Base-by-base conservation (phyloP, 2,888 invertebrate genomes). In the Osedax frankpressi region DNA sequence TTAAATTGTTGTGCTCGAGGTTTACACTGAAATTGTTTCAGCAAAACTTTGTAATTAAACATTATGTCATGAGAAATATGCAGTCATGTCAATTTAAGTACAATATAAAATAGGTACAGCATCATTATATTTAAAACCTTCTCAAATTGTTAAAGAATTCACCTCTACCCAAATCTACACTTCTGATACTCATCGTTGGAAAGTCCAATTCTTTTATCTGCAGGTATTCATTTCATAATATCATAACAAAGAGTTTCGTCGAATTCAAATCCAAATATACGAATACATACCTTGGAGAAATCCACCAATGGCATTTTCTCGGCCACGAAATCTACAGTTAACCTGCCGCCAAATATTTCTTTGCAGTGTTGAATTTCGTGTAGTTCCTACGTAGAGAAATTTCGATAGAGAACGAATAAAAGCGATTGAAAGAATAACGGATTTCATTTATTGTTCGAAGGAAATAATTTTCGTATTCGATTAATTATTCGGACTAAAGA, bases 1-100 rank as follows among this genome's bases (percentile, higher is more conserved):
- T 83, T 74, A 85, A 77, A 73, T 82, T 82, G 78, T 85, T 85
- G 78, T 84, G 81, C 76, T 85, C 84, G 63, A 85, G 75, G 75
- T 85, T 85, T 11, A 84, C 78, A 78, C 84, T 83, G 78, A 73
- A 75, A 73, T 24, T 65, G 30, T n/a, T 44, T 24, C 44, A 44
- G 70, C 28, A 19, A 24, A 60, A 2, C n/a, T n/a, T n/a, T n/a
- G n/a, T n/a, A n/a, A n/a, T n/a, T n/a, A n/a, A n/a, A n/a, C n/a
- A n/a, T n/a, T n/a, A n/a, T n/a, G n/a, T n/a, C n/a, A n/a, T n/a
- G n/a, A n/a, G n/a, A n/a, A n/a, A n/a, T n/a, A n/a, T n/a, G n/a
- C n/a, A n/a, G n/a, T n/a, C n/a, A n/a, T n/a, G n/a, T n/a, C n/a
- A n/a, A n/a, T n/a, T n/a, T n/a, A n/a, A n/a, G n/a, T n/a, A n/a